Percentiles rank a stretch among this genome's conserved stretches.
phyloP scores from a whole-genome alignment of 2,113 vertebrate species.

The Actenoides hombroni region DNA sequence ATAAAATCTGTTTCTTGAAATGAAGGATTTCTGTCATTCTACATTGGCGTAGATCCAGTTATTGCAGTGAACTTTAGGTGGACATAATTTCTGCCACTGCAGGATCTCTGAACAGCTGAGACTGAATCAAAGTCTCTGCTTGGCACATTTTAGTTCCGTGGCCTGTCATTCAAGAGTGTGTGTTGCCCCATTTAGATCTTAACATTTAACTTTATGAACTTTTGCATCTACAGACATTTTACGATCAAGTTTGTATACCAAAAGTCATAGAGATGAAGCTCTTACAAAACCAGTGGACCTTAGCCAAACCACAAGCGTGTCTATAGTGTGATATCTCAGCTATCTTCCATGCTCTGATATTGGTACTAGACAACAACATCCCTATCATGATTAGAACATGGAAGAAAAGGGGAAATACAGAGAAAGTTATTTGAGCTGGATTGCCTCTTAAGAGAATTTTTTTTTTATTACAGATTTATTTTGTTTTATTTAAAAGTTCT shows the following conservation, averaged over 20 bases:
- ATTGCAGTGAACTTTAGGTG: not conserved
- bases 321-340: not conserved
- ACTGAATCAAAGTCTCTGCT: not conserved
- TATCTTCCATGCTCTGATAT: not conserved
- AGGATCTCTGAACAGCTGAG: not conserved
- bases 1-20: not conserved
- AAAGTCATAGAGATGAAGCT: not conserved
- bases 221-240: not conserved
- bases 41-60: fast-evolving
- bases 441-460: not conserved
- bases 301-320: not conserved
- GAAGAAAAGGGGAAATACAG: not conserved
- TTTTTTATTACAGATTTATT: not conserved
- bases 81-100: not conserved
- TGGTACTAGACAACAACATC: not conserved
- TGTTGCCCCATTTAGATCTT: not conserved
- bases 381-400: not conserved
- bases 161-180: not conserved
- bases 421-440: not conserved
- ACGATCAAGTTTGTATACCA: not conserved
- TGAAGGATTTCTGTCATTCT: not conserved
- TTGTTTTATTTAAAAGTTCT: not conserved
- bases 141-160: not conserved
- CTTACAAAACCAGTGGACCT: not conserved
- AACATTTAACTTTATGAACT: not conserved